Conservation (phyloP, 2,797 vertebrate species). For the Sciurus carolinensis region DNA sequence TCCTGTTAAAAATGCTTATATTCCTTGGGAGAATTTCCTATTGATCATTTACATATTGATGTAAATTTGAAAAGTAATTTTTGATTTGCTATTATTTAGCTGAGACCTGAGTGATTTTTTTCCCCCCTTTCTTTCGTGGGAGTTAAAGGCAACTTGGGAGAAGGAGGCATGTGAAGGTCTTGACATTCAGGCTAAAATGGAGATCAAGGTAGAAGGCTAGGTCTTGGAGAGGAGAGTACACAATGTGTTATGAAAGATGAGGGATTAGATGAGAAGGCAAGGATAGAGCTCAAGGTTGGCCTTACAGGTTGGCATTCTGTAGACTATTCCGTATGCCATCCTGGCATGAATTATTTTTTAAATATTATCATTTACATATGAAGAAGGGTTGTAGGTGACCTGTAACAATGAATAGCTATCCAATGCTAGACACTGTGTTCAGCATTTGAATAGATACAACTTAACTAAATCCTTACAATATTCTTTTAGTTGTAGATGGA, state of each 20-base stretch:
- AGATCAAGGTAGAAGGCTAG: neutral
- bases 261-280: neutral
- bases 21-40: neutral
- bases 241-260: neutral
- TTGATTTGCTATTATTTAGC: neutral
- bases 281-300: neutral
- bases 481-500: neutral
- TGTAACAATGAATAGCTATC: neutral
- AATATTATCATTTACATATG: neutral
- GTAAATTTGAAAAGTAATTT: neutral
- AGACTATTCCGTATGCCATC: neutral
- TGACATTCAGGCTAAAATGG: neutral
- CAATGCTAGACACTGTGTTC: neutral
- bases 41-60: neutral
- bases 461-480: neutral
- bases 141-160: neutral
- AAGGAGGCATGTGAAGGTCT: neutral
- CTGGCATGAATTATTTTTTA: neutral
- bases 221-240: neutral
- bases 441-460: neutral
- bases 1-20: neutral
- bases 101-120: neutral
- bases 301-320: no score
- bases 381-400: neutral
- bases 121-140: neutral